Conservation (phyloP, 2,113 vertebrate species). For the Leucopsar rothschildi region DNA sequence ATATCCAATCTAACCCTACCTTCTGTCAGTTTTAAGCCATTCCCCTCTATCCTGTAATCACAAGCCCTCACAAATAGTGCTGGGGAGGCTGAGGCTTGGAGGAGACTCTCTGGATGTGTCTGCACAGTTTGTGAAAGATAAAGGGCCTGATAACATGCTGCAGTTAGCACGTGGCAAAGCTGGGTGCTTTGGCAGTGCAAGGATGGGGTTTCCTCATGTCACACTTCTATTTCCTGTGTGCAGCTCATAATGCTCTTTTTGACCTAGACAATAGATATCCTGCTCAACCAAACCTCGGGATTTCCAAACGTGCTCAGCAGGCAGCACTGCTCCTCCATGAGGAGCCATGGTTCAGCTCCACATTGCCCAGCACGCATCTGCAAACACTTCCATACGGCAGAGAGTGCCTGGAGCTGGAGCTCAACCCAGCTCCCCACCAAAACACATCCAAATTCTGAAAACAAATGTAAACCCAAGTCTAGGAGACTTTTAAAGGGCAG, state of each 20-base stretch:
- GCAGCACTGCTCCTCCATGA: neutral
- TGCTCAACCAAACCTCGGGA: neutral
- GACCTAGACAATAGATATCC: neutral
- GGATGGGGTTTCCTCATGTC: neutral
- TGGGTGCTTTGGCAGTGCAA: neutral
- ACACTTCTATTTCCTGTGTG: accelerated
- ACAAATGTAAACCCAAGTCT: neutral
- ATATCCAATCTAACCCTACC: neutral
- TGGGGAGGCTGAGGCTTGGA: neutral
- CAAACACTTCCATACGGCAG: neutral
- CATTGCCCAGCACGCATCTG: accelerated
- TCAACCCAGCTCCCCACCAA: neutral
- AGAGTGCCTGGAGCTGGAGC: neutral
- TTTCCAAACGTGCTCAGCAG: neutral
- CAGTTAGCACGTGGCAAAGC: neutral
- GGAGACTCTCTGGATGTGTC: neutral
- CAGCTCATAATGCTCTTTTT: neutral
- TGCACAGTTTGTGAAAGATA: no score
- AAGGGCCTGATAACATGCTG: neutral
- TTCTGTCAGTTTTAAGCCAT: neutral
- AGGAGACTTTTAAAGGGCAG: neutral
- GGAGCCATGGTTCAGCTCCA: neutral
- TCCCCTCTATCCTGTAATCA: neutral
- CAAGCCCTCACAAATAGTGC: accelerated
- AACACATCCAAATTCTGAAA: neutral